phyloP scores from a whole-genome alignment of 2,797 vertebrate species.

The Anabas testudineus region DNA sequence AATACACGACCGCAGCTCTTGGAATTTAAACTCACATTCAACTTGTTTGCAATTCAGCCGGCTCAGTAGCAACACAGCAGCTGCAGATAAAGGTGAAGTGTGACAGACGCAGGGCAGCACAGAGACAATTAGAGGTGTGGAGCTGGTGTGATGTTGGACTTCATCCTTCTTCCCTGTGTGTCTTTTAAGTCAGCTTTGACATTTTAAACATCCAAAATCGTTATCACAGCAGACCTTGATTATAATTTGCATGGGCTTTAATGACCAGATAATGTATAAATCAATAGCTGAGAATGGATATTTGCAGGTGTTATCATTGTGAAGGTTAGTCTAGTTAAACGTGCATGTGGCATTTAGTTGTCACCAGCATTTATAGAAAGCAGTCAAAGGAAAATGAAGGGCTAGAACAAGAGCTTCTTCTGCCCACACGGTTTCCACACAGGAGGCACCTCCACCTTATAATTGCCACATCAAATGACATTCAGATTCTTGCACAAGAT shows the following conservation, averaged over 20 bases:
- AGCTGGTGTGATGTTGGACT: not conserved
- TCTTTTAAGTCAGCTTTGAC: not conserved
- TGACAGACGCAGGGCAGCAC: constrained; percentile 4
- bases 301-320: not conserved
- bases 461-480: constrained; percentile 5
- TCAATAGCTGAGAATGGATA: not conserved
- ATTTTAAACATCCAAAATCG: not conserved
- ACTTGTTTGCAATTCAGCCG: not conserved
- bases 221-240: not conserved
- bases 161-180: not conserved
- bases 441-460: constrained; percentile 4
- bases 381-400: too few relatives aligned
- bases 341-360: not conserved
- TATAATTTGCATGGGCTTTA: not conserved
- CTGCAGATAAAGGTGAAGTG: too few relatives aligned
- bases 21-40: too few relatives aligned
- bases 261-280: not conserved
- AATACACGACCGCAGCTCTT: constrained; percentile 1
- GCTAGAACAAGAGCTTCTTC: constrained; percentile 11
- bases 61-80: not conserved
- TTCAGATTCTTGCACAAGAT: not conserved
- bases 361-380: not conserved
- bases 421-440: constrained; percentile 17
- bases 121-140: not conserved
- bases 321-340: not conserved